phyloP scores from a whole-genome alignment of 2,888 invertebrate species.

The Carterocephalus palaemon region DNA sequence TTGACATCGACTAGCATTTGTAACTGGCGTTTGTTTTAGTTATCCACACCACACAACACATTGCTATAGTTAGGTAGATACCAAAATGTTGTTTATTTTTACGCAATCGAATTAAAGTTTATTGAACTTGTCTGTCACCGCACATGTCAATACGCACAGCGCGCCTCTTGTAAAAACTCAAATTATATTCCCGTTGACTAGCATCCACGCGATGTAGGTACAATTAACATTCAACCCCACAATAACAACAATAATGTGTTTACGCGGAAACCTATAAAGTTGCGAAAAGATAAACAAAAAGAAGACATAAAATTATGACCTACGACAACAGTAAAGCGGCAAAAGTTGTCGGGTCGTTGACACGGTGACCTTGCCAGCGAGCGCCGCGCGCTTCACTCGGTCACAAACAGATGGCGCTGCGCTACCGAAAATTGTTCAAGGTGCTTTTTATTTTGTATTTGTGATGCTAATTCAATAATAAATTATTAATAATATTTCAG shows the following conservation, averaged over 20 bases:
- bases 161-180: not conserved
- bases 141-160: not conserved
- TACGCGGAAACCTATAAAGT: slow-evolving; percentile 70
- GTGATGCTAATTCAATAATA: not conserved
- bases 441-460: not conserved
- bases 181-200: not conserved
- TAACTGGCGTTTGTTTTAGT: too few relatives aligned
- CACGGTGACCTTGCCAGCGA: slow-evolving; percentile 70
- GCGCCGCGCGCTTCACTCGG: slow-evolving; percentile 37
- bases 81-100: not conserved
- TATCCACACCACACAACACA: too few relatives aligned
- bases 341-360: slow-evolving; percentile 77
- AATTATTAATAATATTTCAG: too few relatives aligned
- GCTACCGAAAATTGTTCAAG: slow-evolving; percentile 21
- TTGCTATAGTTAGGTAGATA: too few relatives aligned
- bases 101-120: not conserved
- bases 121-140: not conserved
- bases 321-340: slow-evolving; percentile 78
- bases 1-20: too few relatives aligned
- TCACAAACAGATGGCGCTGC: slow-evolving; percentile 63
- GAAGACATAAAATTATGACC: slow-evolving; percentile 79
- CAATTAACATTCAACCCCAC: slow-evolving; percentile 18
- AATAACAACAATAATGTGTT: slow-evolving; percentile 45
- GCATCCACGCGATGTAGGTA: not conserved
- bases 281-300: slow-evolving; percentile 79